These are phyloP conservation scores for Calyptomena viridis DNA, from an alignment of 2,113 vertebrate species.

Conservation along the genomic window DNA sequence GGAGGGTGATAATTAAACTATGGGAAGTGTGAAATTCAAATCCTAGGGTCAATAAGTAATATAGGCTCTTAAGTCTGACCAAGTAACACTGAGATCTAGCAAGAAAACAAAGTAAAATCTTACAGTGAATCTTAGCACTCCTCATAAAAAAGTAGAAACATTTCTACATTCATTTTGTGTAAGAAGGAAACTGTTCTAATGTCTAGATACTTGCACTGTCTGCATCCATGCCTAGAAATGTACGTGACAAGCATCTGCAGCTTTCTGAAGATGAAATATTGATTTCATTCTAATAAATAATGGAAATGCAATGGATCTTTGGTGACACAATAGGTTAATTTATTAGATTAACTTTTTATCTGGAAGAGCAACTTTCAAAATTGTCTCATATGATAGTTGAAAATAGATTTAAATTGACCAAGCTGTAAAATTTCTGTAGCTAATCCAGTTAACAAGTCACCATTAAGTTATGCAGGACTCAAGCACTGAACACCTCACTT, in stretches of 20 bases:
- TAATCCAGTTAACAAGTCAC: background rate
- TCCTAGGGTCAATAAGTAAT: background rate
- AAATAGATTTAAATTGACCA: background rate
- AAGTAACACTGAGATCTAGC: background rate
- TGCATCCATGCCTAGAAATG: background rate
- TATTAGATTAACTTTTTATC: background rate
- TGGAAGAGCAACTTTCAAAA: background rate
- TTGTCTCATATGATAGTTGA: background rate
- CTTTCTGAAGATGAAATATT: background rate
- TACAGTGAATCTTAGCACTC: background rate
- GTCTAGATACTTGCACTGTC: background rate
- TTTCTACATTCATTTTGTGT: background rate
- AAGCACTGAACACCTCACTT: background rate
- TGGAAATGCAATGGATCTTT: background rate
- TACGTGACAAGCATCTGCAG: background rate
- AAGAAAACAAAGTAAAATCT: background rate
- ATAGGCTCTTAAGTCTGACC: background rate
- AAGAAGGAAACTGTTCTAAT: background rate
- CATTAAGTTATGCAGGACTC: background rate
- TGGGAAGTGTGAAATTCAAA: too few relatives aligned
- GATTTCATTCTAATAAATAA: background rate
- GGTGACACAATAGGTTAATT: background rate
- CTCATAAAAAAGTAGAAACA: background rate
- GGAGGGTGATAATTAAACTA: background rate
- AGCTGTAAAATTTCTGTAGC: background rate